Evolutionary conservation across 1,140 invertebrate genomes (phyloP).

Genomic region (Brachionus asplanchnoidis): DNA sequence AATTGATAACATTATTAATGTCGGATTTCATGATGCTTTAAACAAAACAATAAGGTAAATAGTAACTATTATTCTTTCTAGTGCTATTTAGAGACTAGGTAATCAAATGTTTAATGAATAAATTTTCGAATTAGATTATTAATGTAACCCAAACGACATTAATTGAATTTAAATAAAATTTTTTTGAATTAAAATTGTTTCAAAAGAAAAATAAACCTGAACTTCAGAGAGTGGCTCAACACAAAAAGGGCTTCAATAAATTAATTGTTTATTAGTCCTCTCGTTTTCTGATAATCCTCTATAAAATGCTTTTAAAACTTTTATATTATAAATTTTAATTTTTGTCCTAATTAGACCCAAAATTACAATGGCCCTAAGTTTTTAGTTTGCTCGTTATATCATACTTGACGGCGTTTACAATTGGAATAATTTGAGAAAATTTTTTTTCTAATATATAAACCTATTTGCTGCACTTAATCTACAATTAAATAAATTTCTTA

Average conservation of each 20-base stretch:
- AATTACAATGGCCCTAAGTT: not conserved
- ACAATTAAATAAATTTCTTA: slow-evolving; percentile 1
- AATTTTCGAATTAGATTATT: not conserved
- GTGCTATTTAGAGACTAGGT: not conserved
- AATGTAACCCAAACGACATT: not conserved
- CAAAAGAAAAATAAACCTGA: not conserved
- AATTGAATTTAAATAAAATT: not conserved
- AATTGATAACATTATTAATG: slow-evolving; percentile 5
- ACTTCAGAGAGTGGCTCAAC: not conserved
- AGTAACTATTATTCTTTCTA: not conserved
- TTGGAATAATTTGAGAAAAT: not conserved
- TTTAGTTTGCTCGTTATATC: not conserved
- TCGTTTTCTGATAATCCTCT: not conserved
- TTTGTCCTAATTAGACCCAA: not conserved
- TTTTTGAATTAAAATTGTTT: not conserved
- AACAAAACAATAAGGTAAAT: not conserved
- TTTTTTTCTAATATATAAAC: not conserved
- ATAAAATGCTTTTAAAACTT: not conserved
- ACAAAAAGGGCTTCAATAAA: not conserved
- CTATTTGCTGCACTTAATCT: not conserved
- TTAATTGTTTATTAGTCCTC: slow-evolving; percentile 2
- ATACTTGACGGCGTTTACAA: not conserved
- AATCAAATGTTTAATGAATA: not conserved
- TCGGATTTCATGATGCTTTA: not conserved
- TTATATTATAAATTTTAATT: not conserved